A percentile compares a stretch with the other conserved stretches of the same genome.
Conservation (phyloP, 1,140 invertebrate genomes). For the Zaprionus ghesquierei region DNA sequence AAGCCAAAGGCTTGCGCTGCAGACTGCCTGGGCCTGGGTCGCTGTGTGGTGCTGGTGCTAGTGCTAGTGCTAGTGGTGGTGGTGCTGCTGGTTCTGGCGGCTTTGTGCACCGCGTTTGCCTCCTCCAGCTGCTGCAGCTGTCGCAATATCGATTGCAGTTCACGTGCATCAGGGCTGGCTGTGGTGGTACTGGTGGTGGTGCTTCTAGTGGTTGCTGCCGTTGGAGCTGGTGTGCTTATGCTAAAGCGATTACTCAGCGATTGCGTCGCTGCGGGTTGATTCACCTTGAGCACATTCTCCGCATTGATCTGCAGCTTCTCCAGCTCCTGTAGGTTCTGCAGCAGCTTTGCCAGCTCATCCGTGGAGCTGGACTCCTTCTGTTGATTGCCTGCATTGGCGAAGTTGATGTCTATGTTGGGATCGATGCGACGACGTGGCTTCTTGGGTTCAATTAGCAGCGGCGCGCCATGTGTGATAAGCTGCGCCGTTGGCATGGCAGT, state of each 20-base stretch:
- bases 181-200: constrained; percentile 1
- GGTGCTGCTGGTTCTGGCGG: neutral
- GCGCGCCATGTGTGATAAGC: constrained; percentile 73
- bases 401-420: constrained; percentile 76
- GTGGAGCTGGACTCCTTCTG: constrained; percentile 32
- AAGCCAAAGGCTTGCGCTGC: constrained; percentile 3
- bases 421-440: constrained; percentile 73
- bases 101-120: constrained; percentile 31
- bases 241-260: constrained; percentile 60
- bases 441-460: constrained; percentile 70
- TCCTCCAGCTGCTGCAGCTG: constrained; percentile 49
- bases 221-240: neutral
- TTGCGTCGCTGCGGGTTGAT: constrained; percentile 14
- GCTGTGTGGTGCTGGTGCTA: neutral
- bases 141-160: constrained; percentile 44
- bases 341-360: constrained; percentile 68
- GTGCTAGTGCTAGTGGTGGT: constrained; percentile 29
- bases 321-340: constrained; percentile 74
- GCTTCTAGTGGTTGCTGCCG: neutral
- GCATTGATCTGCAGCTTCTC: constrained; percentile 73
- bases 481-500: constrained; percentile 38
- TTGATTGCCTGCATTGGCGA: constrained; percentile 63
- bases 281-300: constrained; percentile 63
- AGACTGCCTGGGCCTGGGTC: neutral
- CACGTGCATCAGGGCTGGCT: constrained; percentile 29